Conservation (phyloP, 2,113 vertebrate genomes). For the Halichoeres trimaculatus region DNA sequence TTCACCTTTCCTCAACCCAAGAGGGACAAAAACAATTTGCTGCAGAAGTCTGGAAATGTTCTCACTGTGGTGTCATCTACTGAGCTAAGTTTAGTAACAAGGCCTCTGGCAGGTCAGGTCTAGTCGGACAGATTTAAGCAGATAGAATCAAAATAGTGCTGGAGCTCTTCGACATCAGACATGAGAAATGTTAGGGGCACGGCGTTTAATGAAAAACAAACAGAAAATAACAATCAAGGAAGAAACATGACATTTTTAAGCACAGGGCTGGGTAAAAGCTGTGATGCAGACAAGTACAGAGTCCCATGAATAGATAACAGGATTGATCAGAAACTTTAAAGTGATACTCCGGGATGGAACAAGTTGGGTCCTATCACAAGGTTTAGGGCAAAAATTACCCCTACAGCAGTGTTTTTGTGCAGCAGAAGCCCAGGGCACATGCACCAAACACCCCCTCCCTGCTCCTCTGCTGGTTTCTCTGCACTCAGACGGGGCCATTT, state of each 20-base stretch:
- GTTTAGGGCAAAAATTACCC: no score
- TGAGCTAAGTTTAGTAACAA: slow-evolving; percentile 47
- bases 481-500: no score
- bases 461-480: no score
- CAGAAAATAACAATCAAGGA: neutral
- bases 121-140: slow-evolving; percentile 47
- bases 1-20: slow-evolving; percentile 40
- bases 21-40: slow-evolving; percentile 60
- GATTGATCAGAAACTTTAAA: no score
- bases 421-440: no score
- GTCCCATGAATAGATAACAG: no score
- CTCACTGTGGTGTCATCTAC: slow-evolving; percentile 49
- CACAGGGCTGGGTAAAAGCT: neutral
- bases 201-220: neutral
- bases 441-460: no score
- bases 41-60: slow-evolving; percentile 43
- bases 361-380: no score
- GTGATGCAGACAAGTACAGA: neutral
- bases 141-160: slow-evolving; percentile 56
- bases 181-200: slow-evolving; percentile 10
- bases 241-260: neutral
- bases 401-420: no score
- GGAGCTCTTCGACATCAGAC: slow-evolving; percentile 12
- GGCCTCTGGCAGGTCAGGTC: slow-evolving; percentile 39
- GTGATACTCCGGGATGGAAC: no score